Evolutionary conservation across 2,113 vertebrate species (phyloP).

Genomic region (Dasyornis broadbenti): DNA sequence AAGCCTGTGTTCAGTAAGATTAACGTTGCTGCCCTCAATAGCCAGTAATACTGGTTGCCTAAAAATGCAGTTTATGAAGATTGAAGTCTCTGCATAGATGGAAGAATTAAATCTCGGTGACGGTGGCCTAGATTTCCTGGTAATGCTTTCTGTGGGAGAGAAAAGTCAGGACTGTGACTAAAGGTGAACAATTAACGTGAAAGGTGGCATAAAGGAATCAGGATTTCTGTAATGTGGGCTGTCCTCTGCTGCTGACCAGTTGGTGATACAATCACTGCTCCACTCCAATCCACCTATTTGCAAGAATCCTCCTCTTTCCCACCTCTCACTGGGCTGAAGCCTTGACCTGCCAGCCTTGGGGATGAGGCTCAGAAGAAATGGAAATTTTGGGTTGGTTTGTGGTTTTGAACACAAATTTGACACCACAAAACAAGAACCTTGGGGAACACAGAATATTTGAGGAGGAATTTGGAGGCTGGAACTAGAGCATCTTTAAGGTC

Average conservation of each 20-base stretch:
- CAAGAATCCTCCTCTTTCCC: neutral
- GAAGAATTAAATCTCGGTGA: neutral
- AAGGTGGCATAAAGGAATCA: neutral
- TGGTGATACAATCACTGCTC: neutral
- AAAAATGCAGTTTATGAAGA: slow-evolving; percentile 31
- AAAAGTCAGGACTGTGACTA: neutral
- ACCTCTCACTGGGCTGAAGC: neutral
- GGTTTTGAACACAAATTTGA: neutral
- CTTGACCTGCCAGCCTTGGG: neutral
- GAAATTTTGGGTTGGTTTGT: neutral
- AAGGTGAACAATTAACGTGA: neutral
- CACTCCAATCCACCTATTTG: neutral
- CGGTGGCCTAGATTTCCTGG: neutral
- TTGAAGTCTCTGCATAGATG: neutral
- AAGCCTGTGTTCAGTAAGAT: neutral
- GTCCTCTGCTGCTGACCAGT: neutral
- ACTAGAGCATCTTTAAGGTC: neutral
- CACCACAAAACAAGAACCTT: neutral
- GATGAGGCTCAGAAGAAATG: neutral
- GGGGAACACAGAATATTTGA: neutral
- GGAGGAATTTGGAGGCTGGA: neutral
- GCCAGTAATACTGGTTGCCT: neutral
- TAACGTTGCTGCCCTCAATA: slow-evolving; percentile 20
- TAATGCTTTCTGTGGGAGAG: neutral
- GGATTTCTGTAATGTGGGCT: neutral